phyloP scores from a whole-genome alignment of 2,113 vertebrate genomes.

The Tylochromis polylepis region DNA sequence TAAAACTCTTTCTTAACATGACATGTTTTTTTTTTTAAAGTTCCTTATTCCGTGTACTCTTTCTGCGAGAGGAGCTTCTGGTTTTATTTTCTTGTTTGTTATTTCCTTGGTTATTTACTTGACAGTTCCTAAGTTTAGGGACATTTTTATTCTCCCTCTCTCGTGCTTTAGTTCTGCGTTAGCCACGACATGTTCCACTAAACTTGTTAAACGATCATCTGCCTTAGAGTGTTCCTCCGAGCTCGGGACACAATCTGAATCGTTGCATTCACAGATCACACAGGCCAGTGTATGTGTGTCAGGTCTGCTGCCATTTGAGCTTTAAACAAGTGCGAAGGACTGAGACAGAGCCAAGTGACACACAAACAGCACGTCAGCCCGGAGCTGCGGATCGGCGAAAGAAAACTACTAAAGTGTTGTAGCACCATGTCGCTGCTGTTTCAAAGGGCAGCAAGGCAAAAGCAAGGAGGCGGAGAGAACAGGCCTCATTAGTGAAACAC shows the following conservation, averaged over 20 bases:
- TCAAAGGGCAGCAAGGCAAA: slow-evolving; percentile 60
- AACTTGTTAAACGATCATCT: neutral
- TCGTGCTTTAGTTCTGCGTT: neutral
- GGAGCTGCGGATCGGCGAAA: neutral
- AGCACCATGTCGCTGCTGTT: slow-evolving; percentile 34
- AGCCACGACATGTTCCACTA: neutral
- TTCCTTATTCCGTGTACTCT: neutral
- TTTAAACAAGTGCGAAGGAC: slow-evolving; percentile 32
- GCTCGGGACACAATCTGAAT: neutral
- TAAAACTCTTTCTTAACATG: neutral
- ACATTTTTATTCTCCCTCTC: neutral
- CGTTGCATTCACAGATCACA: neutral
- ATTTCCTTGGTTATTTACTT: neutral
- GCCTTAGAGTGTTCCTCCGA: slow-evolving; percentile 1
- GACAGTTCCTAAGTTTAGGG: neutral
- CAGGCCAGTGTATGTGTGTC: slow-evolving; percentile 11
- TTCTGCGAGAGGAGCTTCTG: neutral
- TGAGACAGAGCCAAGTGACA: slow-evolving; percentile 24
- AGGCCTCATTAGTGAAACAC: slow-evolving; percentile 69
- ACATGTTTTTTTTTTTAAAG: neutral
- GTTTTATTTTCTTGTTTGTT: neutral
- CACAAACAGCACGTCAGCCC: slow-evolving; percentile 19
- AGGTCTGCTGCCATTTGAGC: slow-evolving; percentile 15
- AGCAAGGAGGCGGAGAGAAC: slow-evolving; percentile 43
- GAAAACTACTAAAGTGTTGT: slow-evolving; percentile 11